phyloP scores from a whole-genome alignment of 2,888 invertebrate genomes.

The Epinotia ramella region DNA sequence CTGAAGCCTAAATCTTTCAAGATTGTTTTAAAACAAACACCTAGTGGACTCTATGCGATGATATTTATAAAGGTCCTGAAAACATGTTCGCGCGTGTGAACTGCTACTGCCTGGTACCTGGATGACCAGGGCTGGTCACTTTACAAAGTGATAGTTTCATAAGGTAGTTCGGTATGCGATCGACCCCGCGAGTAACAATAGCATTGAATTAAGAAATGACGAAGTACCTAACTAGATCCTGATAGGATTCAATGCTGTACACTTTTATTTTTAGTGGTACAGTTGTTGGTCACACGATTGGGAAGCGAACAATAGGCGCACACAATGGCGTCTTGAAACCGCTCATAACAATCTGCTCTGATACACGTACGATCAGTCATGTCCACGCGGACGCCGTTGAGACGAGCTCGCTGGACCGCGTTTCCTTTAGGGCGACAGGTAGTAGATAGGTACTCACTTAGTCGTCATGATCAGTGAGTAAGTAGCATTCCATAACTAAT shows the following conservation, averaged over 20 bases:
- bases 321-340: slow-evolving; percentile 61
- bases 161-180: neutral
- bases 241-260: neutral
- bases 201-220: neutral
- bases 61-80: too few relatives aligned
- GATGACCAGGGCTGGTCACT: too few relatives aligned
- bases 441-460: too few relatives aligned
- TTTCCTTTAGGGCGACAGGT: slow-evolving; percentile 2
- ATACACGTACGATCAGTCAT: slow-evolving; percentile 16
- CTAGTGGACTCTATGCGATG: too few relatives aligned
- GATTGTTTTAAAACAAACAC: too few relatives aligned
- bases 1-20: too few relatives aligned
- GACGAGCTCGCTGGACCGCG: slow-evolving; percentile 11
- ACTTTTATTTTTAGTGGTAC: slow-evolving; percentile 15
- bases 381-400: neutral
- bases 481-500: too few relatives aligned
- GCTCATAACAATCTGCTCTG: slow-evolving; percentile 61
- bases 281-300: slow-evolving; percentile 31
- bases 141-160: too few relatives aligned
- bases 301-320: slow-evolving; percentile 60
- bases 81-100: too few relatives aligned
- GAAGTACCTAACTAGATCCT: neutral
- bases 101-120: too few relatives aligned
- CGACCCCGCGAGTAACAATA: neutral
- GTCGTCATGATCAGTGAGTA: too few relatives aligned